A percentile compares a stretch with the other conserved stretches of the same genome.
These are phyloP conservation scores for Dermatemys mawii DNA, from an alignment of 2,113 vertebrate genomes.

Conservation along the genomic window DNA sequence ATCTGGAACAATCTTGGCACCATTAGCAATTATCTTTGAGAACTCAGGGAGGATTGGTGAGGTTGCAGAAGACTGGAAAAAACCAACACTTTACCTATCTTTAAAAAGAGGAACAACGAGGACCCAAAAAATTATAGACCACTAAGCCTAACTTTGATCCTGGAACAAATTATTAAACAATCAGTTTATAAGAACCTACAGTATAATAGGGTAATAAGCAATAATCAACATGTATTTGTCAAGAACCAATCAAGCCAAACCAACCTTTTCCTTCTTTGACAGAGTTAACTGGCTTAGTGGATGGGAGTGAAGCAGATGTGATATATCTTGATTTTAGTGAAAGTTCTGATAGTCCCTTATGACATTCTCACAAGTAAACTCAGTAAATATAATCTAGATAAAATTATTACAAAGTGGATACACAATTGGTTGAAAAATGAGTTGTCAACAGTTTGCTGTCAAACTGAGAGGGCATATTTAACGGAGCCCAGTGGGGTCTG, in stretches of 20 bases:
- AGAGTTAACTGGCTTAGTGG: not conserved
- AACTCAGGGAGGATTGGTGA: not conserved
- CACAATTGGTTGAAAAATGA: not conserved
- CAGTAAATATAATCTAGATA: not conserved
- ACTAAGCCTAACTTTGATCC: not conserved
- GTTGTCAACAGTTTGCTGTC: not conserved
- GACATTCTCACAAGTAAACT: not conserved
- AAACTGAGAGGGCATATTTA: not conserved
- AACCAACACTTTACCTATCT: not conserved
- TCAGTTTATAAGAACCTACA: not conserved
- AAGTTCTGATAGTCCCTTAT: not conserved
- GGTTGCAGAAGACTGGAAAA: not conserved
- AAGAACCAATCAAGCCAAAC: not conserved
- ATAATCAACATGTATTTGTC: not conserved
- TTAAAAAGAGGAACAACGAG: not conserved
- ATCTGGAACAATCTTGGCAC: not conserved
- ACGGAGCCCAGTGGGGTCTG: not conserved
- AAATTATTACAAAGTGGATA: not conserved
- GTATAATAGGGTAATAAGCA: not conserved
- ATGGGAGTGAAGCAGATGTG: not conserved
- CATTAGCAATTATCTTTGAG: not conserved
- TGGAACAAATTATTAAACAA: not conserved
- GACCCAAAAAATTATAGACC: not conserved
- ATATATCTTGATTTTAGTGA: not conserved
- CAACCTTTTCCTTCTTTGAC: not conserved